Conservation (phyloP, 2,888 invertebrate species). For the Nemoura dubitans region DNA sequence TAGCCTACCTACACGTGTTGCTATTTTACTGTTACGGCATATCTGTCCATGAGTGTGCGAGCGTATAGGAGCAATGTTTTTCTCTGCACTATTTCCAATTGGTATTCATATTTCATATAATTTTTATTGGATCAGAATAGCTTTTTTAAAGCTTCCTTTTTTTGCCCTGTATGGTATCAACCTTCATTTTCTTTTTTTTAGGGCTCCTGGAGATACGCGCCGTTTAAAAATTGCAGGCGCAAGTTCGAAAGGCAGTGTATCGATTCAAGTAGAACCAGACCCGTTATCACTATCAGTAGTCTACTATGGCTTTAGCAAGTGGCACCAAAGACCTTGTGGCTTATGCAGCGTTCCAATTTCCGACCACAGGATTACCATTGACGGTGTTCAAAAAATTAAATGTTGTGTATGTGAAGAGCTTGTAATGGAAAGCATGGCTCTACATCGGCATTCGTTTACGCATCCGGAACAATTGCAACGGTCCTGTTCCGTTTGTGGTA, state of each 20-base stretch:
- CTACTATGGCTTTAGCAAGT: conserved; percentile 7
- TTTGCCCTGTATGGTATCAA: neutral
- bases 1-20: too few relatives aligned
- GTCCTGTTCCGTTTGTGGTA: conserved; percentile 42
- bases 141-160: neutral
- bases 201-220: neutral
- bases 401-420: neutral
- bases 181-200: conserved; percentile 4
- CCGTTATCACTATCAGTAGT: neutral
- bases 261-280: neutral
- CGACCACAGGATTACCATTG: neutral
- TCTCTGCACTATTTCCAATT: too few relatives aligned
- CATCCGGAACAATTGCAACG: neutral
- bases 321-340: neutral
- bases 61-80: too few relatives aligned
- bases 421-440: neutral
- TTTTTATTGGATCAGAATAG: too few relatives aligned
- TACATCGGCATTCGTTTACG: neutral
- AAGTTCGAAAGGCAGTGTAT: neutral
- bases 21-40: too few relatives aligned
- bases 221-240: neutral
- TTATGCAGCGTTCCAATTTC: neutral
- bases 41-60: too few relatives aligned
- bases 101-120: too few relatives aligned
- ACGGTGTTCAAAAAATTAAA: neutral